Conservation (phyloP, 2,113 vertebrate species). For the Eublepharis macularius region DNA sequence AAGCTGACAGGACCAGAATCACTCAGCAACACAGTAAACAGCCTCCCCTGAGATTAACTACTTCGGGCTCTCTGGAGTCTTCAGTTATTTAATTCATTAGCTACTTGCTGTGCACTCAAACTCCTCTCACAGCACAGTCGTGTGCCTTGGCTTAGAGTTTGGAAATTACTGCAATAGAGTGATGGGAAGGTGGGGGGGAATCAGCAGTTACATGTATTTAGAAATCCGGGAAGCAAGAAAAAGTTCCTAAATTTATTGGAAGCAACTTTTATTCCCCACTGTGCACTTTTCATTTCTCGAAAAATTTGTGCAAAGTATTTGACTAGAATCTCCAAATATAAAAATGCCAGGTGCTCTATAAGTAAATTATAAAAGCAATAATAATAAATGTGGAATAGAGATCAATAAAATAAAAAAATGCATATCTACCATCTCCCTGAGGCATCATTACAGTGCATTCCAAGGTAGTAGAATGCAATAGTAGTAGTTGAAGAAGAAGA, state of each 20-base stretch:
- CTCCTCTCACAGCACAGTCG: background rate
- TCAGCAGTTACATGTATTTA: background rate
- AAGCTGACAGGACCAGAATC: background rate
- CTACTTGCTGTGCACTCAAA: background rate
- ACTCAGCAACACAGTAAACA: background rate
- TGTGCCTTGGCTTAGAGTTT: background rate
- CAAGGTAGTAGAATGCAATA: background rate
- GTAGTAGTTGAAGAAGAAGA: background rate
- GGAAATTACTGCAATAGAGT: background rate
- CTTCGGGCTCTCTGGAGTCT: background rate
- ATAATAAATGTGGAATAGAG: background rate
- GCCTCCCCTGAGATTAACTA: too few species aligned
- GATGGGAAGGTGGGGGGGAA: background rate
- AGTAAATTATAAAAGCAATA: slow-evolving; percentile 16
- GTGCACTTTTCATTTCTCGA: slow-evolving; percentile 7
- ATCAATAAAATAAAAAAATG: slow-evolving; percentile 10
- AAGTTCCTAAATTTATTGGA: background rate
- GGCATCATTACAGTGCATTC: background rate
- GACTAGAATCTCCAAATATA: background rate
- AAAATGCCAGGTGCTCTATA: background rate
- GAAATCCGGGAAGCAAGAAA: background rate
- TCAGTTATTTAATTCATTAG: background rate
- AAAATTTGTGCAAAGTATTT: background rate
- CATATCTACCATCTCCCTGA: background rate
- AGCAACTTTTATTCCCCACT: background rate